These are phyloP conservation scores for Drosophila helvetica DNA, from an alignment of 2,888 invertebrate genomes.

Conservation along the genomic window DNA sequence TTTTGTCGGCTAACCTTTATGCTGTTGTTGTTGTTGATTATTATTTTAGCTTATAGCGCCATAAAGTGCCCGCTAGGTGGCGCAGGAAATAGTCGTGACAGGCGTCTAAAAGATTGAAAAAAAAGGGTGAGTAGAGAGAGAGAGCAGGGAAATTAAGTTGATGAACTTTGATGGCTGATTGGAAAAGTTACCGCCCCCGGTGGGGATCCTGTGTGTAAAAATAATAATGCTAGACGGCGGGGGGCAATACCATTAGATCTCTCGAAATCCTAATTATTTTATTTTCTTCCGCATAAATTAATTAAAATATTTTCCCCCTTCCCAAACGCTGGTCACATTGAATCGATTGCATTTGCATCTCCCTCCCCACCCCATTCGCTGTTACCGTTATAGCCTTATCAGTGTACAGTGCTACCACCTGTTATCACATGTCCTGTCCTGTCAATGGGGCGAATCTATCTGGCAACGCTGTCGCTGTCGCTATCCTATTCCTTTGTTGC, in stretches of 20 bases:
- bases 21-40: constrained; percentile 43
- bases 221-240: not conserved
- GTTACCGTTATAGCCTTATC: constrained; percentile 5
- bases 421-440: constrained; percentile 48
- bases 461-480: constrained; percentile 63
- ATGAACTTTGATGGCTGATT: not conserved
- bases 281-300: not conserved
- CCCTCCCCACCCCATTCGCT: not conserved
- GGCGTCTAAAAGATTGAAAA: not conserved
- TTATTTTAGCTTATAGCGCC: constrained; percentile 33
- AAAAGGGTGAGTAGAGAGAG: not conserved
- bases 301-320: not conserved
- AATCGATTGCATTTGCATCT: not conserved
- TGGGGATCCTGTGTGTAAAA: not conserved
- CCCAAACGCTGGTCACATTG: constrained; percentile 1
- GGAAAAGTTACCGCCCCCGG: not conserved
- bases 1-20: constrained; percentile 34
- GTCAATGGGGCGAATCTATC: constrained; percentile 46
- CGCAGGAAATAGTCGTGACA: constrained; percentile 12
- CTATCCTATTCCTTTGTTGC: constrained; percentile 20
- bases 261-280: not conserved
- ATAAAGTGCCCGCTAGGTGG: constrained; percentile 29
- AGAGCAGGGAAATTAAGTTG: constrained; percentile 1
- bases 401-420: constrained; percentile 68
- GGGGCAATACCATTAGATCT: not conserved